Evolutionary conservation across 2,888 invertebrate genomes (phyloP).

Genomic region (Ferrisia virgata): DNA sequence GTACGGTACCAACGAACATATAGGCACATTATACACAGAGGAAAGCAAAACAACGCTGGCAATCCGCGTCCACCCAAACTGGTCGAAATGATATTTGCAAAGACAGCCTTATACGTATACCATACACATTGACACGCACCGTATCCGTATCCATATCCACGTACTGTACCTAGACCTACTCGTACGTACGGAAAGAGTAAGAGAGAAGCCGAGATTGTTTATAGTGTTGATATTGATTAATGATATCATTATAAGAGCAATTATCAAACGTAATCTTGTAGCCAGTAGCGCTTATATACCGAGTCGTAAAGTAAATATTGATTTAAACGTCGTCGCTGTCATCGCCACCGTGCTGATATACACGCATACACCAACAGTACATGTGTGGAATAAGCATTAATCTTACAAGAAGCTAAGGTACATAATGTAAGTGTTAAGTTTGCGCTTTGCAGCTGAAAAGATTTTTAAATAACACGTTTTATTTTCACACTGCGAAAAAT

Average conservation of each 20-base stretch:
- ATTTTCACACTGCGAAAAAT: too few species aligned
- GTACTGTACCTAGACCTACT: too few species aligned
- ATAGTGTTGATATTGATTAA: slow-evolving; percentile 19
- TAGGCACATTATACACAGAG: too few species aligned
- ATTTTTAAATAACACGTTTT: too few species aligned
- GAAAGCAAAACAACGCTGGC: not conserved
- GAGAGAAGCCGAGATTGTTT: not conserved
- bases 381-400: too few species aligned
- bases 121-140: not conserved
- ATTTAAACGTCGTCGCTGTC: not conserved
- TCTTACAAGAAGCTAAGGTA: too few species aligned
- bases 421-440: too few species aligned
- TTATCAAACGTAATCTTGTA: slow-evolving; percentile 13
- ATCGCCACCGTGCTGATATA: not conserved
- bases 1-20: too few species aligned
- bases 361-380: not conserved
- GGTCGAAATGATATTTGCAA: not conserved
- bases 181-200: not conserved
- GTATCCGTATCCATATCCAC: not conserved
- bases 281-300: not conserved
- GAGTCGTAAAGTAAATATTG: not conserved
- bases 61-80: not conserved
- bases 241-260: slow-evolving; percentile 15
- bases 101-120: not conserved
- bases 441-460: too few species aligned